Base-by-base conservation (phyloP, 1,140 invertebrate genomes). In the Listronotus oregonensis region DNA sequence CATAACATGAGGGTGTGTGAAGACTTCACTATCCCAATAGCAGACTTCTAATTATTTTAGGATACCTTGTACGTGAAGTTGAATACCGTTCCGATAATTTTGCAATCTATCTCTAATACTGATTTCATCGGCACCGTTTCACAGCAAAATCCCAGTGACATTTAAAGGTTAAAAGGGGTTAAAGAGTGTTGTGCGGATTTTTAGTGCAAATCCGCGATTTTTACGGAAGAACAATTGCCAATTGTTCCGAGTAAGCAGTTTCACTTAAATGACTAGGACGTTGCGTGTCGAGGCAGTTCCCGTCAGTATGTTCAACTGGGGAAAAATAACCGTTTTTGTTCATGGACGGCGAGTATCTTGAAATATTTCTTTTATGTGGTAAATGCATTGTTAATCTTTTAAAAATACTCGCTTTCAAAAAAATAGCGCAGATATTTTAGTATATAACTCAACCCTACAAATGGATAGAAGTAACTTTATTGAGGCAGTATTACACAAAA, bases 161-260 rank as follows among this genome's bases (percentile, higher is more conserved):
- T 67, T 67, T 67, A 57, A 61, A 67, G 64, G 64, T 66, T 52
- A 60, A 44, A 32, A 11, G 39, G 37, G 56, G 49, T 57, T 65
- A 65, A 57, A 58, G 51, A 32, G 14, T 49, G 21, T 0, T 47
- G 39, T 43, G 32, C 17, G 14, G 21, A 15, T 62, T 56, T 65
- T 56, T 57, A 64, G 34, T 49, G 63, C 46, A 46, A 64, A 64
- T 56, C 54, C 46, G 44, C 63, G 18, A 57, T 58, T 50, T 58
- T 65, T 58, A 58, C 34, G 49, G 60, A 49, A 67, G 59, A 67
- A 67, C 65, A 67, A 67, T 67, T 27, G 65, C 17, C 49, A n/a
- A 67, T 67, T 63, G 54, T 67, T 62, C 34, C 46, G 21, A 58
- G 42, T 58, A 58, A 58, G 42, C 56, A 21, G 43, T 52, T 51